These are phyloP conservation scores for Rhagoletis pomonella DNA, from an alignment of 1,140 invertebrate genomes.

Conservation along the genomic window DNA sequence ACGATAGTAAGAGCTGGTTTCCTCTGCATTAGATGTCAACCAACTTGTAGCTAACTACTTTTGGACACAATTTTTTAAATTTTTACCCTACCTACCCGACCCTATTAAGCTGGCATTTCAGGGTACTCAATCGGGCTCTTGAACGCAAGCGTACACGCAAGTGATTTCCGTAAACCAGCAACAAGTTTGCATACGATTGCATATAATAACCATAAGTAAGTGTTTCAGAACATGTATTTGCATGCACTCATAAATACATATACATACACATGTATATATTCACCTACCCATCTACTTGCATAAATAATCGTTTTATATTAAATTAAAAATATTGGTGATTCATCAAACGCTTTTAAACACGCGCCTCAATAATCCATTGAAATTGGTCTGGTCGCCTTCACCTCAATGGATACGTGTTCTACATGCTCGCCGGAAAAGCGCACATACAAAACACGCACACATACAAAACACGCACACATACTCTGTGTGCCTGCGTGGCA, in stretches of 20 bases:
- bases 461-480: background rate
- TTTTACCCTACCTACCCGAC: background rate
- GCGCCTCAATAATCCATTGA: background rate
- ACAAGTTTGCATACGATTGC: background rate
- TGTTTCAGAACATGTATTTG: background rate
- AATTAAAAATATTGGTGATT: conserved; percentile 26
- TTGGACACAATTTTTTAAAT: background rate
- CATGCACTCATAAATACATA: no score
- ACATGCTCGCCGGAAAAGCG: background rate
- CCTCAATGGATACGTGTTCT: background rate
- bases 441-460: background rate
- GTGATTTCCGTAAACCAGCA: background rate
- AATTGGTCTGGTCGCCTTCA: conserved; percentile 12
- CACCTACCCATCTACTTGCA: background rate
- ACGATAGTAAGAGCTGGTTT: no score
- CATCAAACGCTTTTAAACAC: background rate
- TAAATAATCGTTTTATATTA: background rate
- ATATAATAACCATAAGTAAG: background rate
- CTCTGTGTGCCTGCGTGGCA: background rate
- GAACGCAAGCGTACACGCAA: background rate
- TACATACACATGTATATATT: background rate
- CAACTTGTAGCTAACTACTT: no score
- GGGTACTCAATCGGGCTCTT: background rate
- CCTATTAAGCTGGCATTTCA: no score
- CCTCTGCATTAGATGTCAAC: no score